These are phyloP conservation scores for Micromussa lordhowensis DNA, from an alignment of 92 coral and sea anemone genomes.

Conservation along the genomic window DNA sequence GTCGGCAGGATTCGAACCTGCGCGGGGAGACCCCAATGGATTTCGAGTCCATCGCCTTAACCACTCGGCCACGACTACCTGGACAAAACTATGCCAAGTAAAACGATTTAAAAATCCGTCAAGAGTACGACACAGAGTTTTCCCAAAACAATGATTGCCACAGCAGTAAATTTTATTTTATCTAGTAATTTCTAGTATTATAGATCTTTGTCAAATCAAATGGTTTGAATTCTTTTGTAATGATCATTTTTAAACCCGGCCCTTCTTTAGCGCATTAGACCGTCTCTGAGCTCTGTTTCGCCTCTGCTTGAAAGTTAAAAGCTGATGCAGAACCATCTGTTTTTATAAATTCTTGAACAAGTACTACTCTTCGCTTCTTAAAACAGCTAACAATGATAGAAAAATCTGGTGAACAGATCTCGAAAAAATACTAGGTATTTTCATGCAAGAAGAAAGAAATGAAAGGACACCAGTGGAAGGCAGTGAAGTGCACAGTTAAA, in stretches of 20 bases:
- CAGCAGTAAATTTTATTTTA: no score
- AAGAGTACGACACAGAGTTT: no score
- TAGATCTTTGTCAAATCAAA: no score
- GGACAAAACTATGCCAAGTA: no score
- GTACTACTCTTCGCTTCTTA: not conserved
- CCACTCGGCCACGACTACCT: conserved; percentile 83
- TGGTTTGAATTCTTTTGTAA: not conserved
- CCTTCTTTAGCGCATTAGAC: not conserved
- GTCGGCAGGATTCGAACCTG: conserved; percentile 95
- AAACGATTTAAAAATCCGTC: no score
- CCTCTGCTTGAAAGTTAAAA: not conserved
- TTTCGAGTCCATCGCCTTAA: conserved; percentile 94
- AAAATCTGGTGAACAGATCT: not conserved
- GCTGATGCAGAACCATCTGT: not conserved
- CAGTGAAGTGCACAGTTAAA: no score
- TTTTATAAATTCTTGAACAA: no score
- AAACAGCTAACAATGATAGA: not conserved
- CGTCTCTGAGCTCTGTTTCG: not conserved
- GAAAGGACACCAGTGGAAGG: no score
- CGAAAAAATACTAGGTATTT: not conserved
- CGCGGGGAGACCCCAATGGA: conserved; percentile 95
- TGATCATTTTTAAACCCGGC: not conserved
- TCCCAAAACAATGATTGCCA: no score
- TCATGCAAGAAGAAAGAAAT: not conserved
- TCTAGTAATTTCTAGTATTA: no score